These are phyloP conservation scores for Drosophila kuntzei DNA, from an alignment of 2,888 invertebrate species.

Conservation along the genomic window DNA sequence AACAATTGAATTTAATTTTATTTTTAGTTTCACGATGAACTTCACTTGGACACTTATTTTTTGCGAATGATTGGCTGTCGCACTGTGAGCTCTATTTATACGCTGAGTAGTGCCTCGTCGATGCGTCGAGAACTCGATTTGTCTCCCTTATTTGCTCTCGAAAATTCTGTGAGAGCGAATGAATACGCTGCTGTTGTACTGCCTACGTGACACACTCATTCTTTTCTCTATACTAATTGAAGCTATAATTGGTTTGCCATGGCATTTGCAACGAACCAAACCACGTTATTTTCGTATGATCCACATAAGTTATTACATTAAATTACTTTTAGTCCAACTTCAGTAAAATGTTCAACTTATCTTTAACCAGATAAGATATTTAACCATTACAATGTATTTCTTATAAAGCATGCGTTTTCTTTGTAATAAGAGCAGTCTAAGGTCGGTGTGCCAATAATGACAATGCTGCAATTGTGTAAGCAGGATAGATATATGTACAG, in stretches of 20 bases:
- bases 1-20: constrained; percentile 4
- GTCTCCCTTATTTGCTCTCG: constrained; percentile 30
- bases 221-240: not conserved
- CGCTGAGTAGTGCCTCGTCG: constrained; percentile 12
- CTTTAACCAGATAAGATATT: not conserved
- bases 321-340: not conserved
- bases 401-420: not conserved
- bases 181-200: constrained; percentile 22
- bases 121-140: constrained; percentile 50
- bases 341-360: not conserved
- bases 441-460: not conserved
- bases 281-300: not conserved
- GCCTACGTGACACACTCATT: constrained; percentile 19
- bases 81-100: constrained; percentile 59
- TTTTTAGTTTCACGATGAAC: constrained; percentile 32
- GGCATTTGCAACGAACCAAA: not conserved
- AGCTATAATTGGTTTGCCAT: not conserved
- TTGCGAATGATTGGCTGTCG: constrained; percentile 44
- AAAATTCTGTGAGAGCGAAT: constrained; percentile 33
- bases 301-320: not conserved
- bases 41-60: constrained; percentile 64
- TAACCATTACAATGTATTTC: not conserved
- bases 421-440: not conserved
- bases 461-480: constrained; percentile 3
- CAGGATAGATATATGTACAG: not conserved